These are phyloP conservation scores for Pissodes strobi DNA, from an alignment of 1,140 invertebrate genomes.

Conservation along the genomic window DNA sequence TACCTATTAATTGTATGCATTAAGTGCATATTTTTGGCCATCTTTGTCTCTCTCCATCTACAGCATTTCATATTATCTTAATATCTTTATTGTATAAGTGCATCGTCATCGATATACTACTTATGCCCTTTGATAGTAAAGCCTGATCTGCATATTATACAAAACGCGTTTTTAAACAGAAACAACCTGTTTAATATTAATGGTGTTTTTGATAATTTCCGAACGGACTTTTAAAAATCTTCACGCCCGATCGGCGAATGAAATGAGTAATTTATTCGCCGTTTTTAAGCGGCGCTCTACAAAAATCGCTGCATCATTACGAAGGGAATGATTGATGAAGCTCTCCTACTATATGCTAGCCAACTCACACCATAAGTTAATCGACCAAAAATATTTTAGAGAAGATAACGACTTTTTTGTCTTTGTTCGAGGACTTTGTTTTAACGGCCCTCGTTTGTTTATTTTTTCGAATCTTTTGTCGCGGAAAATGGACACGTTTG, in stretches of 20 bases:
- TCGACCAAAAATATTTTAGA: constrained; percentile 41
- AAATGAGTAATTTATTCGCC: constrained; percentile 26
- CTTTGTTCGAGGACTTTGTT: constrained; percentile 31
- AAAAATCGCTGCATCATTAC: constrained; percentile 38
- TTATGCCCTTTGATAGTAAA: too few species aligned
- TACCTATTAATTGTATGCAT: too few species aligned
- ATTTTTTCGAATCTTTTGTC: background rate
- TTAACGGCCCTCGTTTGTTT: constrained; percentile 16
- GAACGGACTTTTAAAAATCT: constrained; percentile 36
- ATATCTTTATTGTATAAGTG: too few species aligned
- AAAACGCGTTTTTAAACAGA: too few species aligned
- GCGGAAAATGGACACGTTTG: background rate
- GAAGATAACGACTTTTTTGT: constrained; percentile 21
- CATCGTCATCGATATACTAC: too few species aligned
- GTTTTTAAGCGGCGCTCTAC: constrained; percentile 19
- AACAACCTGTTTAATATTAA: constrained; percentile 23
- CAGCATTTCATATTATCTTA: too few species aligned
- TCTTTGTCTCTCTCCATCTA: too few species aligned
- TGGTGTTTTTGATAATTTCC: constrained; percentile 10
- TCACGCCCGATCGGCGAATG: constrained; percentile 24
- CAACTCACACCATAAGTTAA: constrained; percentile 44
- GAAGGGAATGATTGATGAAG: constrained; percentile 31
- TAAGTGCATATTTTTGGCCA: too few species aligned
- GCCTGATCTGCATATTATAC: too few species aligned
- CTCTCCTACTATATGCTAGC: constrained; percentile 36